Evolutionary conservation across 2,113 vertebrate genomes (phyloP).

Genomic region (Poeciliopsis occidentalis): DNA sequence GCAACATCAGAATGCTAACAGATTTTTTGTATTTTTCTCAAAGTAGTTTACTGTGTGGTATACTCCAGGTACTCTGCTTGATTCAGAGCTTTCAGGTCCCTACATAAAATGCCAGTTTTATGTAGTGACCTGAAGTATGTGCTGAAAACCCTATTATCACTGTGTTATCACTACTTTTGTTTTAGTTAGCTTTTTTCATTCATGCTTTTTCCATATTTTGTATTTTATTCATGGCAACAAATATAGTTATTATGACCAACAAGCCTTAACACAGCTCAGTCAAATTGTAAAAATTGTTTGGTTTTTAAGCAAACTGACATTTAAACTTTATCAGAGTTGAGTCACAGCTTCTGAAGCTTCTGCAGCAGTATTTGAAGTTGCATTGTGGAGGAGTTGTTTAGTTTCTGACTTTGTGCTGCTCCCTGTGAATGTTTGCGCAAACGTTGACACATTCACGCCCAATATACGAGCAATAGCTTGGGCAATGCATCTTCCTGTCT

Average conservation of each 20-base stretch:
- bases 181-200: too few species aligned
- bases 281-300: background rate
- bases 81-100: too few species aligned
- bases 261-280: background rate
- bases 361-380: slow-evolving; percentile 7
- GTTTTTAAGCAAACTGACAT: background rate
- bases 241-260: too few species aligned
- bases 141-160: too few species aligned
- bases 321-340: background rate
- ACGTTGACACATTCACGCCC: slow-evolving; percentile 1
- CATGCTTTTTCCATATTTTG: background rate
- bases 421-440: background rate
- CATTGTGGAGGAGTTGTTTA: slow-evolving; percentile 9
- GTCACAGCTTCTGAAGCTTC: slow-evolving; percentile 9
- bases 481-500: slow-evolving; percentile 19
- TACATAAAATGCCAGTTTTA: too few species aligned
- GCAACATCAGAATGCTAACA: too few species aligned
- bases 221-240: background rate
- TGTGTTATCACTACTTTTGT: too few species aligned
- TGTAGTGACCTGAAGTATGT: too few species aligned
- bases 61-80: too few species aligned
- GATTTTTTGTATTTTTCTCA: too few species aligned
- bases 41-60: too few species aligned
- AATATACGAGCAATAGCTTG: slow-evolving; percentile 7
- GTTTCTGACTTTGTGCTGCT: slow-evolving; percentile 17